phyloP scores from a whole-genome alignment of 2,888 invertebrate genomes.

The Drosophila ezoana region DNA sequence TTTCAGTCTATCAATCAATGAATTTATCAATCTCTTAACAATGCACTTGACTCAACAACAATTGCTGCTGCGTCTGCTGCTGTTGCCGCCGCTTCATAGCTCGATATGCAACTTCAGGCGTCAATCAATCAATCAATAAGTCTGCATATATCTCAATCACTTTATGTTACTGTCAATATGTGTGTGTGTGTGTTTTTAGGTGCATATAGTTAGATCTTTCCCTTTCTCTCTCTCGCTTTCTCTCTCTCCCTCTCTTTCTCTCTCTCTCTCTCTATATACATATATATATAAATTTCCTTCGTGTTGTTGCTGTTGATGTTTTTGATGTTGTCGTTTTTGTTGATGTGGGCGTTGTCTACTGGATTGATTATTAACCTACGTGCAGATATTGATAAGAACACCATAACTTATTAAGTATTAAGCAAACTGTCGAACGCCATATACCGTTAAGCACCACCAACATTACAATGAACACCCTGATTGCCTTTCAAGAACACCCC shows the following conservation, averaged over 20 bases:
- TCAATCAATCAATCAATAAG: slow-evolving; percentile 29
- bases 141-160: slow-evolving; percentile 27
- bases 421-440: slow-evolving; percentile 37
- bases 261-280: not conserved
- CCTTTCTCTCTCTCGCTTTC: not conserved
- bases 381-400: slow-evolving; percentile 32
- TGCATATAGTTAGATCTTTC: slow-evolving; percentile 4
- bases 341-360: slow-evolving; percentile 56
- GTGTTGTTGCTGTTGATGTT: slow-evolving; percentile 23
- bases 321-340: slow-evolving; percentile 35
- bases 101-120: slow-evolving; percentile 30
- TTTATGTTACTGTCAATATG: slow-evolving; percentile 8
- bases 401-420: slow-evolving; percentile 27
- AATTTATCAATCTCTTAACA: slow-evolving; percentile 37
- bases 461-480: slow-evolving; percentile 55
- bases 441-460: slow-evolving; percentile 56
- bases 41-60: slow-evolving; percentile 51
- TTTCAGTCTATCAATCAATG: slow-evolving; percentile 35
- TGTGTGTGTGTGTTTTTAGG: not conserved
- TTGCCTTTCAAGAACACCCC: slow-evolving; percentile 62
- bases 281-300: not conserved
- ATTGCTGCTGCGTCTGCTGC: slow-evolving; percentile 56
- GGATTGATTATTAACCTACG: slow-evolving; percentile 26
- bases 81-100: slow-evolving; percentile 55
- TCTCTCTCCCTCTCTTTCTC: not conserved